These are phyloP conservation scores for Machimus rusticus DNA, from an alignment of 2,888 invertebrate genomes.

Conservation along the genomic window DNA sequence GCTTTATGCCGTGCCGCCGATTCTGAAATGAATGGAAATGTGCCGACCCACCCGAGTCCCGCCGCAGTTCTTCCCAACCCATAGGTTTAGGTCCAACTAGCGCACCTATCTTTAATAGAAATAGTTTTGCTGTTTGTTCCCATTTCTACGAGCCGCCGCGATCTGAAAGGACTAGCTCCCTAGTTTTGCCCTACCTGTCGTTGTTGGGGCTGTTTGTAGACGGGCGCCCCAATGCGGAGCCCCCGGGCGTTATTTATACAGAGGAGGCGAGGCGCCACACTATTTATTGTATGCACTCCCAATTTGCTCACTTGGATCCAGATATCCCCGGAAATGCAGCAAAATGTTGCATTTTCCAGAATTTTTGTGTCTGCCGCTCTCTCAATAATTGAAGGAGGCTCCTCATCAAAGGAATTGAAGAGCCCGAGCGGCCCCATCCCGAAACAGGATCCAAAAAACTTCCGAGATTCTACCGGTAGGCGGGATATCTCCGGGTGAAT, in stretches of 20 bases:
- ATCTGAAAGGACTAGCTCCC: neutral
- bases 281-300: constrained; percentile 5
- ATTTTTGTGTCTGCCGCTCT: neutral
- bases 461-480: neutral
- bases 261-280: neutral
- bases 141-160: neutral
- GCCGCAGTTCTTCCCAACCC: neutral
- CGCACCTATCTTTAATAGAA: constrained; percentile 17
- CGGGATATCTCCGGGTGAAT: neutral
- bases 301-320: constrained; percentile 16
- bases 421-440: neutral
- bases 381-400: neutral
- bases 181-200: neutral
- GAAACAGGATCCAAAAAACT: neutral
- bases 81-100: neutral
- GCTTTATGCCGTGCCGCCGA: neutral
- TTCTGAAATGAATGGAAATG: neutral
- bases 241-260: neutral
- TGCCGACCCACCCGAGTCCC: neutral
- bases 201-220: neutral
- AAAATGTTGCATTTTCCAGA: neutral
- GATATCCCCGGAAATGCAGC: neutral
- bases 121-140: constrained; percentile 30
- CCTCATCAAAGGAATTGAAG: neutral
- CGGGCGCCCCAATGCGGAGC: neutral